Conservation (phyloP, 2,888 invertebrate genomes). For the Pediacus dermestoides region DNA sequence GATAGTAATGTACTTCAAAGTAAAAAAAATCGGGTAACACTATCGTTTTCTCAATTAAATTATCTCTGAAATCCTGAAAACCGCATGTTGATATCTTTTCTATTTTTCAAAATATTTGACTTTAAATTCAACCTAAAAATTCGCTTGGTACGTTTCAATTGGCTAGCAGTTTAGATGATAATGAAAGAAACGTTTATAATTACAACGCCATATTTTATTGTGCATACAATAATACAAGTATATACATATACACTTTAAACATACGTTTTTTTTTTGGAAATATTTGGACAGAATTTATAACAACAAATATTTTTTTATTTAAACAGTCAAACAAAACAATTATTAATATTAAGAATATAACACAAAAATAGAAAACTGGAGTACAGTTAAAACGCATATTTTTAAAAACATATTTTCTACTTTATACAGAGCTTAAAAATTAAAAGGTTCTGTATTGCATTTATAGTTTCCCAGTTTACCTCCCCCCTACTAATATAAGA, state of each 20-base stretch:
- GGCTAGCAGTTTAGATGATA: too few relatives aligned
- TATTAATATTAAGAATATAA: slow-evolving; percentile 7
- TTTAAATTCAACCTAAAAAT: too few relatives aligned
- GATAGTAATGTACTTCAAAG: too few relatives aligned
- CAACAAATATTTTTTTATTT: slow-evolving; percentile 49
- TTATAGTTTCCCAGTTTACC: slow-evolving; percentile 23
- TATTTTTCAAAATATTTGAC: too few relatives aligned
- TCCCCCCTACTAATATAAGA: slow-evolving; percentile 21
- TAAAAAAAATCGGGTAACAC: too few relatives aligned
- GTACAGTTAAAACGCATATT: slow-evolving; percentile 37
- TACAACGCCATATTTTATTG: slow-evolving; percentile 53
- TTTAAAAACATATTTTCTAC: slow-evolving; percentile 26
- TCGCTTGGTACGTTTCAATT: too few relatives aligned
- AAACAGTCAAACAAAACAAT: slow-evolving; percentile 48
- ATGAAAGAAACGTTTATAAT: too few relatives aligned
- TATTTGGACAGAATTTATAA: slow-evolving; percentile 51
- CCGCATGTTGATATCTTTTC: too few relatives aligned
- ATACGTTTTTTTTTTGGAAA: slow-evolving; percentile 47
- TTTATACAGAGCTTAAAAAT: slow-evolving; percentile 18
- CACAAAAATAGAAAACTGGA: slow-evolving; percentile 28
- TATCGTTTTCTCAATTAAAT: too few relatives aligned
- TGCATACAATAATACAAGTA: slow-evolving; percentile 54
- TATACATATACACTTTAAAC: slow-evolving; percentile 53
- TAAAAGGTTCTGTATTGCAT: slow-evolving; percentile 31
- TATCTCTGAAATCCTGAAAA: too few relatives aligned